These are phyloP conservation scores for Gastrophysa polygoni DNA, from an alignment of 2,888 invertebrate genomes.

Conservation along the genomic window DNA sequence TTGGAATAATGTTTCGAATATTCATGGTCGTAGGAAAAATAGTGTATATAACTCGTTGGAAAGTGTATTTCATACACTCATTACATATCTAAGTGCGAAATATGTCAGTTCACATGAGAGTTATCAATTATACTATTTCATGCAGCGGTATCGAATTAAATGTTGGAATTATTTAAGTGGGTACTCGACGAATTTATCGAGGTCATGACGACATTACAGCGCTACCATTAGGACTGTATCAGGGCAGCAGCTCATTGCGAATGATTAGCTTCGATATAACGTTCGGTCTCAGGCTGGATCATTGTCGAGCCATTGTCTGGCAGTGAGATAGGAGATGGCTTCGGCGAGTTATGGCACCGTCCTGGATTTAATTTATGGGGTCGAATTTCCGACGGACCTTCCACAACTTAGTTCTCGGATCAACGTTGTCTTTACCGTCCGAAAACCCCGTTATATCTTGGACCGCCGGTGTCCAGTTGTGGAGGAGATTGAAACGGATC, in stretches of 20 bases:
- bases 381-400: constrained; percentile 19
- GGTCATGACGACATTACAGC: neutral
- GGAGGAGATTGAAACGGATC: neutral
- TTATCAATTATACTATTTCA: too few species aligned
- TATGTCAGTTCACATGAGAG: too few species aligned
- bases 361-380: constrained; percentile 23
- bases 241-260: neutral
- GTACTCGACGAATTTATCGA: too few species aligned
- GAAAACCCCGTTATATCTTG: neutral
- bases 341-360: constrained; percentile 25
- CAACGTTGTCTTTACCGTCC: neutral
- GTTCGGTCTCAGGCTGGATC: constrained; percentile 13
- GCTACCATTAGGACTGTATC: neutral
- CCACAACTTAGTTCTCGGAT: neutral
- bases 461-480: neutral
- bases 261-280: constrained; percentile 2
- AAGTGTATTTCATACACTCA: too few species aligned
- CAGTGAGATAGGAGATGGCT: constrained; percentile 23
- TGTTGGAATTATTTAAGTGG: too few species aligned
- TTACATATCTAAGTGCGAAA: too few species aligned
- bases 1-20: too few species aligned
- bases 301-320: constrained; percentile 20
- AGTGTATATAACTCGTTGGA: too few species aligned
- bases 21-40: too few species aligned
- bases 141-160: too few species aligned